These are phyloP conservation scores for Megaptera novaeangliae DNA, from an alignment of 2,113 vertebrate genomes.

Conservation along the genomic window DNA sequence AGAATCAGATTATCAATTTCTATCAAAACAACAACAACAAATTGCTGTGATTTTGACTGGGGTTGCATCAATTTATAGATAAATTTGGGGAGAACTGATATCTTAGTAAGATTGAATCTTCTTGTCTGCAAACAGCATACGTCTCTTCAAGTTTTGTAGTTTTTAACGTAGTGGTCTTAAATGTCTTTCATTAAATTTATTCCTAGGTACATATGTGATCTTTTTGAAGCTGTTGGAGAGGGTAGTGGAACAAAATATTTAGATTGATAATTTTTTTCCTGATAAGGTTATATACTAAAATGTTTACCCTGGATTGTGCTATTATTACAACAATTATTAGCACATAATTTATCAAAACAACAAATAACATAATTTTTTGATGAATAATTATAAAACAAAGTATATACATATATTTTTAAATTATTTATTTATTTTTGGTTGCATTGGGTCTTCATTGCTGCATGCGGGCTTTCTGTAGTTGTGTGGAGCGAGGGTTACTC, in stretches of 20 bases:
- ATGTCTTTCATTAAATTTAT: neutral
- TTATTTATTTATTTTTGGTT: no score
- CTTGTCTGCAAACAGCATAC: neutral
- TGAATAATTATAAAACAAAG: neutral
- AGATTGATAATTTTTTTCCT: neutral
- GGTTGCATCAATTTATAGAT: neutral
- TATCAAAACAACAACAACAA: neutral
- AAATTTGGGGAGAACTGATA: neutral
- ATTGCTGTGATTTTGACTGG: neutral
- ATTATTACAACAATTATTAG: neutral
- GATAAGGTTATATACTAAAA: neutral
- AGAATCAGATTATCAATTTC: neutral
- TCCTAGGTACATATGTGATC: neutral
- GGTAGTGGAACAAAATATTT: neutral
- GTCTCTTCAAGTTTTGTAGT: neutral
- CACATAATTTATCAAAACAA: neutral
- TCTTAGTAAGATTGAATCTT: neutral
- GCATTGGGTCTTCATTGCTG: no score
- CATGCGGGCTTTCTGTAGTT: no score
- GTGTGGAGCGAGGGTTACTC: no score
- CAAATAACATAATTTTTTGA: neutral
- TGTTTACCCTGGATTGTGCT: neutral
- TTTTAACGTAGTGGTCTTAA: neutral
- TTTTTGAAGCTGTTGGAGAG: neutral
- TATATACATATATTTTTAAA: neutral